phyloP scores from a whole-genome alignment of 2,113 vertebrate genomes.

The Phylloscopus trochiloides region DNA sequence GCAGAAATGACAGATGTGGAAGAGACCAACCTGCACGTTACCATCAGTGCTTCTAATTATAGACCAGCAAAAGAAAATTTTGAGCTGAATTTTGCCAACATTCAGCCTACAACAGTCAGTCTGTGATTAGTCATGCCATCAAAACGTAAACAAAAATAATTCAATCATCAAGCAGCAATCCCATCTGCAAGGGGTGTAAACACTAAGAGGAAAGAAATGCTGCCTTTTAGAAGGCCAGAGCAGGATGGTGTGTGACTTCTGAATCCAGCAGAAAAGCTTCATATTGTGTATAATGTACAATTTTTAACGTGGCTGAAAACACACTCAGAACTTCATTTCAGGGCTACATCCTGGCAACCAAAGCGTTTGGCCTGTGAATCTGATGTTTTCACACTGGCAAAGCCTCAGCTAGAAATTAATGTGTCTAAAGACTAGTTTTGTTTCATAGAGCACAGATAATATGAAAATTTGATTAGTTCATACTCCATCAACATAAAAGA shows the following conservation, averaged over 20 bases:
- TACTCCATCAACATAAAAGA: background rate
- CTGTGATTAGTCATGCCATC: background rate
- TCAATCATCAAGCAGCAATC: background rate
- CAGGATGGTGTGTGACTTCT: background rate
- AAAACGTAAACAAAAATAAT: constrained; percentile 5
- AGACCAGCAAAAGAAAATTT: background rate
- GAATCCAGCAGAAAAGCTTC: background rate
- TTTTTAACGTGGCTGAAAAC: background rate
- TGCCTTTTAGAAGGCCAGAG: background rate
- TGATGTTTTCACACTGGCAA: background rate
- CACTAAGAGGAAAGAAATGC: background rate
- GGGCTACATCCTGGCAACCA: background rate
- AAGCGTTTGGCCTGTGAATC: background rate
- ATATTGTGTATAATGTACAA: accelerated
- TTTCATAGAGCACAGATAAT: background rate
- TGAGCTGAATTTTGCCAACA: background rate
- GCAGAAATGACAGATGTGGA: background rate
- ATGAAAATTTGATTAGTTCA: background rate
- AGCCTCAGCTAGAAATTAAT: background rate
- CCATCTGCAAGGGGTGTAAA: background rate
- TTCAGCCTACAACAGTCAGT: background rate
- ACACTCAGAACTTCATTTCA: background rate
- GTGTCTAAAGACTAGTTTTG: background rate
- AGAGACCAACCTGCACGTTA: background rate
- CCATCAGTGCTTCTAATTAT: background rate